A percentile compares a stretch with the other conserved stretches of the same genome.
These are phyloP conservation scores for Amblyornis subalaris DNA, from an alignment of 2,113 vertebrate genomes.

Conservation along the genomic window DNA sequence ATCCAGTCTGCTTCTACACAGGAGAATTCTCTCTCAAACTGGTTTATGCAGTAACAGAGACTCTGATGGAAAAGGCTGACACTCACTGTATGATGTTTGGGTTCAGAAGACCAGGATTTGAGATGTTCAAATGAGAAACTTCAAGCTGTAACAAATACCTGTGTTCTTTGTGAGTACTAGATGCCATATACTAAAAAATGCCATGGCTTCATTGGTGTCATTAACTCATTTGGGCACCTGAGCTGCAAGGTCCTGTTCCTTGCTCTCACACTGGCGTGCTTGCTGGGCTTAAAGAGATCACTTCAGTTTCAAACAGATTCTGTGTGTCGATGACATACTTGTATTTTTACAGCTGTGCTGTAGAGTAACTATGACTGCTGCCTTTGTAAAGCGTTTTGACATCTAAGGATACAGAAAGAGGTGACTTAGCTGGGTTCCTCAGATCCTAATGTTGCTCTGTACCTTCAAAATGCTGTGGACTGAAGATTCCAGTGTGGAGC, in stretches of 20 bases:
- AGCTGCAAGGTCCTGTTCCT: background rate
- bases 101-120: background rate
- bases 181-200: background rate
- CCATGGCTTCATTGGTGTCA: background rate
- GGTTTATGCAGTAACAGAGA: background rate
- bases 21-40: background rate
- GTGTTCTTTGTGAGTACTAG: background rate
- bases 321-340: background rate
- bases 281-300: background rate
- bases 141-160: background rate
- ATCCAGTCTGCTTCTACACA: background rate
- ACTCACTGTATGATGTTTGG: background rate
- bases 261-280: background rate
- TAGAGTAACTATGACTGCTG: background rate
- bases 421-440: background rate
- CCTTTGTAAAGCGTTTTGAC: background rate
- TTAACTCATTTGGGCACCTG: background rate
- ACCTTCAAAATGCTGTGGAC: background rate
- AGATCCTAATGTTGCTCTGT: background rate
- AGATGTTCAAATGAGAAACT: background rate
- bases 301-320: background rate
- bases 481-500: background rate
- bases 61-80: background rate
- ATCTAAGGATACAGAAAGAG: background rate
- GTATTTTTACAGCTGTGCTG: background rate